Conservation (phyloP, 2,888 invertebrate genomes). For the Actias luna region DNA sequence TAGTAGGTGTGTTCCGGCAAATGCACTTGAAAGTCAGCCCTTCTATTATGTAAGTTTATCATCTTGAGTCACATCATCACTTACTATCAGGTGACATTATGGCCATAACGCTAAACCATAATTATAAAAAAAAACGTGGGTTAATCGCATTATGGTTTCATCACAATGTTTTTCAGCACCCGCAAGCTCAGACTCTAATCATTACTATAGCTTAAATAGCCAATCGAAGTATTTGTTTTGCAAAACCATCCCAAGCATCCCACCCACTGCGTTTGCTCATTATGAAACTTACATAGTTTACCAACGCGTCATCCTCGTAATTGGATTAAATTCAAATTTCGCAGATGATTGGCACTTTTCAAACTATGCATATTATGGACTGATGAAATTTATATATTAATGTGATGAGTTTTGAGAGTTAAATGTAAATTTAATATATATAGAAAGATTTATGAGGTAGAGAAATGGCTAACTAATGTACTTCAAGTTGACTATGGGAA, state of each 20-base stretch:
- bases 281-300: neutral
- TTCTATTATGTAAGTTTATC: too few relatives aligned
- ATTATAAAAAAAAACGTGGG: too few relatives aligned
- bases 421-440: neutral
- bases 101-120: too few relatives aligned
- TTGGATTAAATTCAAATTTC: neutral
- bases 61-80: too few relatives aligned
- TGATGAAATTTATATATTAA: neutral
- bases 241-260: neutral
- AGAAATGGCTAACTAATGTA: neutral
- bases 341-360: neutral
- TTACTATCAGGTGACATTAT: too few relatives aligned
- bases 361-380: neutral
- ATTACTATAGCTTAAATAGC: too few relatives aligned
- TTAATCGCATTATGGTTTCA: too few relatives aligned
- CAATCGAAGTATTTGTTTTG: neutral
- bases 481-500: neutral
- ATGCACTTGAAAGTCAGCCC: too few relatives aligned
- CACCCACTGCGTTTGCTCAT: neutral
- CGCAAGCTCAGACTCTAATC: too few relatives aligned
- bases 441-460: too few relatives aligned
- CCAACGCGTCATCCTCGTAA: neutral
- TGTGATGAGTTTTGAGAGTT: neutral
- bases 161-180: too few relatives aligned
- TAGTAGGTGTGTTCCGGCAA: too few relatives aligned